Evolutionary conservation across 1,140 invertebrate species (phyloP).

Genomic region (Drosophila ficusphila): DNA sequence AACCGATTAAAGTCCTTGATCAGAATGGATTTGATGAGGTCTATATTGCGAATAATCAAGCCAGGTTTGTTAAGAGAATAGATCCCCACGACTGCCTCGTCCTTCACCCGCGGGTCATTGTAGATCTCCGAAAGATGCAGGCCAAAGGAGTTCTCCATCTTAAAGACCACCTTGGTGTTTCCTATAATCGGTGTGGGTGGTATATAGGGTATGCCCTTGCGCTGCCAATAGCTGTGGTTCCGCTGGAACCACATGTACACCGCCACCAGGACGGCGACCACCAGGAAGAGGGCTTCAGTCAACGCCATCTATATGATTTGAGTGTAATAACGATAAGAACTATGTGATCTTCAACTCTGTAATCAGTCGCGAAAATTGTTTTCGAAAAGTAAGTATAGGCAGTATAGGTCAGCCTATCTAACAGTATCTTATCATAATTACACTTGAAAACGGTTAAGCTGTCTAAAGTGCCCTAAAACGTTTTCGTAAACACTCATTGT

Average conservation of each 20-base stretch:
- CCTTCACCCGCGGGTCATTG: constrained; percentile 45
- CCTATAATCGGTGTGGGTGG: constrained; percentile 64
- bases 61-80: constrained; percentile 84
- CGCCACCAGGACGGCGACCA: constrained; percentile 48
- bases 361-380: neutral
- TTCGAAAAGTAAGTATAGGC: neutral
- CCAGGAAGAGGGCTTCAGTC: constrained; percentile 50
- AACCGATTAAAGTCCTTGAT: constrained; percentile 85
- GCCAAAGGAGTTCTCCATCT: constrained; percentile 55
- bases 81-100: constrained; percentile 83
- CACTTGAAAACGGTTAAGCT: neutral
- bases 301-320: constrained; percentile 34
- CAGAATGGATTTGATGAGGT: constrained; percentile 85
- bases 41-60: constrained; percentile 85
- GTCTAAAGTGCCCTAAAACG: neutral
- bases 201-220: constrained; percentile 69
- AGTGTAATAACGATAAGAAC: too few relatives aligned
- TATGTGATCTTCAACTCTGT: neutral
- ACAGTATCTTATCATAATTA: neutral
- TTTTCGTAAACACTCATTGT: neutral
- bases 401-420: neutral
- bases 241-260: constrained; percentile 66
- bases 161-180: constrained; percentile 58
- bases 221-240: constrained; percentile 72
- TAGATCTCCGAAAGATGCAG: constrained; percentile 67